Conservation (phyloP, 1,140 invertebrate genomes). For the Anoplophora glabripennis region DNA sequence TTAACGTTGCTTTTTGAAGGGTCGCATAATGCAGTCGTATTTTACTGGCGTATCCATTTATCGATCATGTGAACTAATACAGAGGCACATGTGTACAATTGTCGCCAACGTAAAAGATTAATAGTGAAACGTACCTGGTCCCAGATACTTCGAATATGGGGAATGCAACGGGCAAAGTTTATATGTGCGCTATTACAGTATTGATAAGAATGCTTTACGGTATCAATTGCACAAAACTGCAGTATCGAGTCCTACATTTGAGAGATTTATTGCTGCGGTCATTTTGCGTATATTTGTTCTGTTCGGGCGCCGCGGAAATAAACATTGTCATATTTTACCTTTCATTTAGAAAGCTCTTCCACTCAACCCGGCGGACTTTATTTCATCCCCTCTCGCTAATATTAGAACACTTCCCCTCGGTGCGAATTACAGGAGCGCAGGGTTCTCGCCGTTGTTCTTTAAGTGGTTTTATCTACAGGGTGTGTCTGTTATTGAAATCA, state of each 20-base stretch:
- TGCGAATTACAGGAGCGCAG: neutral
- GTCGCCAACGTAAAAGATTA: too few species aligned
- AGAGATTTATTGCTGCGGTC: slow-evolving; percentile 24
- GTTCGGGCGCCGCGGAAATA: slow-evolving; percentile 4
- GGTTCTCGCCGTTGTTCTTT: too few species aligned
- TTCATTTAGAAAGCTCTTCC: slow-evolving; percentile 9
- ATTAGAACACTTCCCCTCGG: slow-evolving; percentile 4
- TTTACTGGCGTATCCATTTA: too few species aligned
- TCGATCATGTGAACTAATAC: too few species aligned
- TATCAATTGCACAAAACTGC: slow-evolving; percentile 20
- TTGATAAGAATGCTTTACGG: slow-evolving; percentile 22
- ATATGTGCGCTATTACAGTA: slow-evolving; percentile 10
- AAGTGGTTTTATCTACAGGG: neutral
- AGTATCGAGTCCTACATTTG: slow-evolving; percentile 22
- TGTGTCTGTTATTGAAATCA: neutral
- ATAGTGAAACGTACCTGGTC: too few species aligned
- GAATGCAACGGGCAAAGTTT: slow-evolving; percentile 10
- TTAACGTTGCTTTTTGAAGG: too few species aligned
- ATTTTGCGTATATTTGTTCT: slow-evolving; percentile 17
- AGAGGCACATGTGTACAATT: too few species aligned
- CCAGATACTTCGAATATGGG: neutral
- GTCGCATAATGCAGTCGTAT: too few species aligned
- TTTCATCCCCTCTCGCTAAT: neutral
- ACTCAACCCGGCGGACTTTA: slow-evolving; percentile 3
- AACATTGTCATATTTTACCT: slow-evolving; percentile 22